Base-by-base conservation (phyloP, 2,113 vertebrate species). In the Percina caprodes region DNA sequence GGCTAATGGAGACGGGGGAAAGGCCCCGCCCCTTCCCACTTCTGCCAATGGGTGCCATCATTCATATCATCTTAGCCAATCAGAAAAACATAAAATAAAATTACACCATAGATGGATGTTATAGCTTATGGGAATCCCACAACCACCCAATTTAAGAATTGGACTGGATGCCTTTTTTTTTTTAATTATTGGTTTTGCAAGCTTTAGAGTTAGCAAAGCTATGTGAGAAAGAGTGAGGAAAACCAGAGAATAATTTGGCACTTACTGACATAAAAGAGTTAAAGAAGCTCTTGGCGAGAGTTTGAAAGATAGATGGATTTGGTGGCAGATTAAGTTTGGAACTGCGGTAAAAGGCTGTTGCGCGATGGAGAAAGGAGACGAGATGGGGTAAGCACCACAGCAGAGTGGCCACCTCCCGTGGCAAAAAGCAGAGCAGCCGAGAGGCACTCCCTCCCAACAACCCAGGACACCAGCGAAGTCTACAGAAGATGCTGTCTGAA, bases 401-500 rank as follows among this genome's bases (percentile, higher is more conserved):
- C 82, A 87, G 80, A 90, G 92, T 83, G 88, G 80, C 80, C 82
- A 88, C 86, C 80, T 88, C 89, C 91, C 84, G 5, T 86, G 86
- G 87, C 68, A 86, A 86, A 91, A 95, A 95, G 95, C 94, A 93
- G 88, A 88, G 92, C 93, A 94, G 92, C 93, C 91, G 86, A 69
- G 59, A 92, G 92, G 89, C 88, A 90, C 90, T 86, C 89, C 70
- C 92, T 93, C 93, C 94, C 91, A 90, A 93, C 91, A 93, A 92
- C 94, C 92, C 88, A 93, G 93, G 91, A 92, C 91, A 92, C 93
- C 91, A 91, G 92, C 91, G 66, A 74, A 78, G 82, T 71, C 78
- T 74, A 76, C 69, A 82, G 79, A 80, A 70, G 55, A 62, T 85
- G 84, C 91, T 78, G 89, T 90, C 88, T 90, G 77, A 88, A 86